Base-by-base conservation (phyloP, 2,797 vertebrate species). In the Trichosurus vulpecula region DNA sequence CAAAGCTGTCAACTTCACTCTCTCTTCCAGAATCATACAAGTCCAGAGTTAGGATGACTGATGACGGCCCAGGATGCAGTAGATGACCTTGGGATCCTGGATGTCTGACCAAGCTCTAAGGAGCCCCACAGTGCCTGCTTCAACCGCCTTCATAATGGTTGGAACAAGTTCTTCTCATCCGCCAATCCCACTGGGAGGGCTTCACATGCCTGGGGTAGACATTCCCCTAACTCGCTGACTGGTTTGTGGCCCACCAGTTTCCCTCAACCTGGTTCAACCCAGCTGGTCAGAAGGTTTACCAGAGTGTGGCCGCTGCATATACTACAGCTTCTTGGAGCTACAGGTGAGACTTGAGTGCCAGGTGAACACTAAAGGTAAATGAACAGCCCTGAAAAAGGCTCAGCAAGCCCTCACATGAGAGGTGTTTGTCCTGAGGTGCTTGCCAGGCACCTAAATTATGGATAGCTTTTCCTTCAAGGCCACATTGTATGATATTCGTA, bases 401-500 rank as follows among this genome's bases (percentile, higher is more conserved):
- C 58, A 61, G 30, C 30, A 14, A 35, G 58, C 31, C 30, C 58
- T 66, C 58, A 16, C 1, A n/a, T 16, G 31, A 66, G 35, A 6
- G 13, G 31, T 66, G 58, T 10, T 58, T 11, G 9, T 58, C 57
- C 57, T 13, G 31, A 61, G 58, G 13, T 35, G 12, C 61, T 74
- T 74, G 61, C 35, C 61, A 74, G 61, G 35, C 54, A 91, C 47
- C 90, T 93, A 95, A 96, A 94, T 95, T 94, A 52, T 41, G 95
- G 51, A 66, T 30, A 93, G 41, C 95, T 55, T 95, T 95, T 66
- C 87, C 52, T 96, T 94, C 52, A 94, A 81, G 8, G 66, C 2
- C 41, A 19, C 74, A 74, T 74, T 22, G 2, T 8, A 52, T 8
- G 52, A 74, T 35, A 41, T 22, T 16, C 13, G 41, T 41, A 74